These are phyloP conservation scores for Cataglyphis altisquamis DNA, from an alignment of 2,888 invertebrate species.

Conservation along the genomic window DNA sequence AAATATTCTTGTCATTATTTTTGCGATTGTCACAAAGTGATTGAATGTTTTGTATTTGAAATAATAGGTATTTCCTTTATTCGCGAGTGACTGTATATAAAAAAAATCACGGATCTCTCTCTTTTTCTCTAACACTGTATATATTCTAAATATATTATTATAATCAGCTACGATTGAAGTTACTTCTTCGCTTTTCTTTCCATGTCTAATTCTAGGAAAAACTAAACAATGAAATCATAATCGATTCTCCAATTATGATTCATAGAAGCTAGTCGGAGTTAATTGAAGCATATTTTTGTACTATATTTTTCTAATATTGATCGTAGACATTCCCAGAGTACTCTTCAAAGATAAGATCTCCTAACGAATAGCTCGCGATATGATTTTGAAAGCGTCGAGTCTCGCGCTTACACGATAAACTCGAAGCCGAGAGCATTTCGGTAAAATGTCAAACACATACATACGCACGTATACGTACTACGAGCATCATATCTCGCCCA, in stretches of 20 bases:
- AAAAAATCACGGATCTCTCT: not conserved
- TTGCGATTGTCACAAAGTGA: not conserved
- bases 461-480: not conserved
- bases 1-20: not conserved
- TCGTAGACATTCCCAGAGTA: not conserved
- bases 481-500: conserved; percentile 2
- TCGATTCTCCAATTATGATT: not conserved
- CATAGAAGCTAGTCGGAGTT: not conserved
- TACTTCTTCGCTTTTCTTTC: not conserved
- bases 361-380: too few relatives aligned
- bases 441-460: not conserved
- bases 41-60: not conserved
- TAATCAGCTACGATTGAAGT: not conserved
- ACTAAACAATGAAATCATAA: not conserved
- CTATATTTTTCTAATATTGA: not conserved
- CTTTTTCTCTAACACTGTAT: not conserved
- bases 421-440: not conserved
- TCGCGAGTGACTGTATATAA: not conserved
- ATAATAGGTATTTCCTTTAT: not conserved
- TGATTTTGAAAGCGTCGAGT: not conserved
- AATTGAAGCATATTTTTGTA: not conserved
- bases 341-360: not conserved
- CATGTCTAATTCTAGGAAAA: not conserved
- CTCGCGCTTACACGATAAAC: not conserved
- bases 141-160: not conserved